Percentiles rank a stretch among this genome's conserved stretches.
These are phyloP conservation scores for Porites lobata DNA, from an alignment of 92 coral and sea anemone species.

Conservation along the genomic window DNA sequence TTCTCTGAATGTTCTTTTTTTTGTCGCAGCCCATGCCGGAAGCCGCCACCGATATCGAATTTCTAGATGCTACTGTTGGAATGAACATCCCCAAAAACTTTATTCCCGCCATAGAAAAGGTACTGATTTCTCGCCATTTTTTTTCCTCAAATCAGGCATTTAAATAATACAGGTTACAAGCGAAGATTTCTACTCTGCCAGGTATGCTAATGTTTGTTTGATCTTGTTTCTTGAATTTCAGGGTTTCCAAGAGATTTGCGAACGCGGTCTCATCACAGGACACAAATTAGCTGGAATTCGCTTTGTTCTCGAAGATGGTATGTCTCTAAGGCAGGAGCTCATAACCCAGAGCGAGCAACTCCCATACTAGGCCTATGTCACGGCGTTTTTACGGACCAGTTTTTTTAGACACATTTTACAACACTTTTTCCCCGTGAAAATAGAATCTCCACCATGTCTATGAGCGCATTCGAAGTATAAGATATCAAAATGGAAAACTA, in stretches of 20 bases:
- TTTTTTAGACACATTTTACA: too few relatives aligned
- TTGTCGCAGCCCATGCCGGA: constrained; percentile 86
- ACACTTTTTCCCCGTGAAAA: too few relatives aligned
- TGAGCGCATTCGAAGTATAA: too few relatives aligned
- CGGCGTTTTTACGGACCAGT: too few relatives aligned
- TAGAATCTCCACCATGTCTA: too few relatives aligned
- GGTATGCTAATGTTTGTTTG: not conserved
- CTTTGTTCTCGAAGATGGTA: constrained; percentile 95
- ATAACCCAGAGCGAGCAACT: too few relatives aligned
- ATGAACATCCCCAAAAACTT: constrained; percentile 98
- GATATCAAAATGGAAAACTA: too few relatives aligned
- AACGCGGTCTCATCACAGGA: constrained; percentile 93
- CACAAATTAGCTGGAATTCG: constrained; percentile 96
- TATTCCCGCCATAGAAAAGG: constrained; percentile 98
- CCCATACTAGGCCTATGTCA: too few relatives aligned
- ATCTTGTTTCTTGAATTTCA: not conserved
- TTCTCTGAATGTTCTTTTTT: not conserved
- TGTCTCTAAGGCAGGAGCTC: constrained; percentile 23
- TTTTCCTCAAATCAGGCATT: not conserved
- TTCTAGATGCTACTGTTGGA: constrained; percentile 95
- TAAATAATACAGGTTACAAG: not conserved
- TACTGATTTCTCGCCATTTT: constrained; percentile 11
- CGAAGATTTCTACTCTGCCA: not conserved
- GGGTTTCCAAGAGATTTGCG: constrained; percentile 99
- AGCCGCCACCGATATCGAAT: constrained; percentile 85